Evolutionary conservation across 2,113 vertebrate genomes (phyloP).

Genomic region (Pangasianodon gigas): DNA sequence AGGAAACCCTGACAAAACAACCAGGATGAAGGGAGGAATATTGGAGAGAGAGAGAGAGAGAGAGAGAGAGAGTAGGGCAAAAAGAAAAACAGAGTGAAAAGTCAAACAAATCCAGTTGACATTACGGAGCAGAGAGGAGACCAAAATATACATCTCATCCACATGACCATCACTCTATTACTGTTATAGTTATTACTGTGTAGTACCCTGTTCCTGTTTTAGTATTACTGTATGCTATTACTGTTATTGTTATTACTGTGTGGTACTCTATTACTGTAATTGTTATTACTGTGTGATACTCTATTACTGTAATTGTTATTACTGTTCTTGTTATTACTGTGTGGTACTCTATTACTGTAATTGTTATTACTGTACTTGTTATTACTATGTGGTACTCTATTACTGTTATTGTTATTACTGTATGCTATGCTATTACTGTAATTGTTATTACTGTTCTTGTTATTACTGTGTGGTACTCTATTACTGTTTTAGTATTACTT

Average conservation of each 20-base stretch:
- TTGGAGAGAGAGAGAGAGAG: conserved; percentile 16
- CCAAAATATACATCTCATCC: conserved; percentile 63
- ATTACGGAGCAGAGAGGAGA: conserved; percentile 59
- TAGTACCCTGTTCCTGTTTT: neutral
- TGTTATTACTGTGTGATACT: neutral
- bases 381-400: neutral
- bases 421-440: neutral
- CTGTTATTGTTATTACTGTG: neutral
- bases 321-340: neutral
- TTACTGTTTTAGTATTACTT: neutral
- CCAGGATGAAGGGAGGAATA: conserved; percentile 49
- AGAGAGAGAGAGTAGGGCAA: conserved; percentile 46
- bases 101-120: conserved; percentile 68
- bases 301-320: neutral
- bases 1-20: conserved; percentile 43
- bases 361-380: neutral
- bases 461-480: neutral
- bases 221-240: no score
- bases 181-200: neutral
- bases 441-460: neutral
- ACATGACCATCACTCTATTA: neutral
- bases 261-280: neutral
- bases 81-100: conserved; percentile 66
- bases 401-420: neutral
- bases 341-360: neutral